Evolutionary conservation across 2,888 invertebrate genomes (phyloP).

Genomic region (Zonitis immaculata): DNA sequence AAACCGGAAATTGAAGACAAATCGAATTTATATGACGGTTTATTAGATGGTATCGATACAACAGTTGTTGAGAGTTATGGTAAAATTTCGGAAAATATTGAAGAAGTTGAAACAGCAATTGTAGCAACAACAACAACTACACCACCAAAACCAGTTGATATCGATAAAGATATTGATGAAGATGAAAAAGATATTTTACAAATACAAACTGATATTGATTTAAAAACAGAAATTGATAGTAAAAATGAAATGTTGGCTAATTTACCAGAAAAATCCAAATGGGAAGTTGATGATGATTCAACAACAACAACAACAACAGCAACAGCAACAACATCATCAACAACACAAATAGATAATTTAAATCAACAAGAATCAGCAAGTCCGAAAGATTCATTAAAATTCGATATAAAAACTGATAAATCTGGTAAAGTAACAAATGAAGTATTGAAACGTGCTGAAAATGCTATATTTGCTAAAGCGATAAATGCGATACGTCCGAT

Average conservation of each 20-base stretch:
- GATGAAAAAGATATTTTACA: conserved; percentile 57
- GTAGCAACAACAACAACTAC: conserved; percentile 26
- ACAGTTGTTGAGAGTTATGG: conserved; percentile 57
- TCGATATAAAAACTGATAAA: conserved; percentile 49
- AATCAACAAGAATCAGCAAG: conserved; percentile 28
- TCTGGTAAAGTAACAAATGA: conserved; percentile 74
- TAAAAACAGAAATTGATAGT: conserved; percentile 49
- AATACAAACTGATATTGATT: conserved; percentile 56
- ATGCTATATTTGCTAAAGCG: conserved; percentile 85
- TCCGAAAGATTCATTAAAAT: conserved; percentile 27
- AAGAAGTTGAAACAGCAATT: conserved; percentile 24
- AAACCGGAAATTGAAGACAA: conserved; percentile 32
- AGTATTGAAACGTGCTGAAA: conserved; percentile 85
- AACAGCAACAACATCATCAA: conserved; percentile 44
- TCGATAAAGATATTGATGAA: conserved; percentile 39
- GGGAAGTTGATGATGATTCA: conserved; percentile 73
- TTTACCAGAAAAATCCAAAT: conserved; percentile 78
- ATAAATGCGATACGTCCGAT: conserved; percentile 74
- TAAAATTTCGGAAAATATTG: conserved; percentile 42
- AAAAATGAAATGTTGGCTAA: conserved; percentile 63
- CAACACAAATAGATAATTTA: too few relatives aligned
- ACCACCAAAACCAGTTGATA: conserved; percentile 24
- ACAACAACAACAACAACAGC: conserved; percentile 43
- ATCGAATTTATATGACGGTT: conserved; percentile 53
- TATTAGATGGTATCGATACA: conserved; percentile 54